Base-by-base conservation (phyloP, 2,797 vertebrate species). In the Lateolabrax maculatus region DNA sequence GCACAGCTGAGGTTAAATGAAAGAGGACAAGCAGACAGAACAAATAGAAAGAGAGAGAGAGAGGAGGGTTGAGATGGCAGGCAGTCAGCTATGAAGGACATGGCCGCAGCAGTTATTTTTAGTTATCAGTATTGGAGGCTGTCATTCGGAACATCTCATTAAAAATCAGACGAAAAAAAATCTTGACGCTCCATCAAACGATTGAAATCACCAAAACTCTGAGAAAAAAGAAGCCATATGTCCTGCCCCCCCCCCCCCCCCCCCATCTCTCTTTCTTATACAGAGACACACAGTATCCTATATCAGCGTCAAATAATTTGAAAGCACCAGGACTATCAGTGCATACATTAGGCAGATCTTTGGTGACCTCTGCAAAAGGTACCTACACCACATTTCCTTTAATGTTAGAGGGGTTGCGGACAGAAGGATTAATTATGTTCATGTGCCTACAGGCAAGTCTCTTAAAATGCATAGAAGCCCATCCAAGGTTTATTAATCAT, bases 1-100 rank as follows among this genome's bases (percentile, higher is more conserved):
- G 25, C 49, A 61, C 16, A 39, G 75, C 56, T 55, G 63, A 75
- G 72, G 83, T 73, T 56, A 86, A 86, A 90, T 80, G 65, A 86
- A 77, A 82, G 69, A 63, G 65, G 77, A 83, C 71, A 69, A 80
- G 80, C 63, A 64, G 85, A 84, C 68, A 82, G 86, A 79, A 75
- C 68, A 80, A 83, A 88, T 63, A 69, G 63, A 73, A 48, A 69
- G 25, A 73, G 36, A 56, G 53, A 39, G 74, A 73, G 49, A 58
- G 70, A 70, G 69, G 62, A 69, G 29, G 70, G 61, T n/a, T 53
- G 81, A 80, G 79, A 85, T 67, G 76, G 77, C 60, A 80, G 75
- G 70, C 91, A 94, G 83, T 90, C 90, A 93, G 71, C 92, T 92
- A 91, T 94, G 91, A 94, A 94, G 93, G 92, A 90, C 92, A 74